Percentiles rank a stretch among this genome's conserved stretches.
Conservation (phyloP, 2,113 vertebrate genomes). For the Notarius lentiginosus region DNA sequence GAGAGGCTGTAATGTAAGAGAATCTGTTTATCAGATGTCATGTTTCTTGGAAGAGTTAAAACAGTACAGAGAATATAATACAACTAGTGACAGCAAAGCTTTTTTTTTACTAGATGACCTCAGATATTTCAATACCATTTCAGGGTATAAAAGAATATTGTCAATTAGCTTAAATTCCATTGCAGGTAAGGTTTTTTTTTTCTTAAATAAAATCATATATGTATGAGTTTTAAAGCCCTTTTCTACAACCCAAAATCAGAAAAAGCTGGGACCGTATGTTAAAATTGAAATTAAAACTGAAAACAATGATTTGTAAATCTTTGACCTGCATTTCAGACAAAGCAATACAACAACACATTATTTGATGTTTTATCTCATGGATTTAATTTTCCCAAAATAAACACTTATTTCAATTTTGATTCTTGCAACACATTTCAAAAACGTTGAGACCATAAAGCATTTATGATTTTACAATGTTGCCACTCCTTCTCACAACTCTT, state of each 20-base stretch:
- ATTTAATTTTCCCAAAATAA: too few relatives aligned
- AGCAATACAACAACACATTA: too few relatives aligned
- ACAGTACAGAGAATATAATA: neutral
- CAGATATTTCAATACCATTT: slow-evolving; percentile 5
- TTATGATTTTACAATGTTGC: too few relatives aligned
- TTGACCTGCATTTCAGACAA: too few relatives aligned
- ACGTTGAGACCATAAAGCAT: too few relatives aligned
- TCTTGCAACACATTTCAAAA: too few relatives aligned
- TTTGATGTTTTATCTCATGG: too few relatives aligned
- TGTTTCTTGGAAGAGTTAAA: slow-evolving; percentile 4
- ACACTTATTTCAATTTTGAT: too few relatives aligned
- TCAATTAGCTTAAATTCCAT: neutral
- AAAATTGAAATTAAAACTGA: too few relatives aligned
- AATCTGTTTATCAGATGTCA: neutral
- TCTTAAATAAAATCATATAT: neutral
- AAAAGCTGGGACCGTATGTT: too few relatives aligned
- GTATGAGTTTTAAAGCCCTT: neutral
- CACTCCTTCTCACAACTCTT: too few relatives aligned
- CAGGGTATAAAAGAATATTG: neutral
- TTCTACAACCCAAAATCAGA: neutral
- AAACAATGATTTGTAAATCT: too few relatives aligned
- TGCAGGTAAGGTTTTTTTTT: neutral
- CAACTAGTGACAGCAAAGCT: neutral
- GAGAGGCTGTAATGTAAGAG: neutral
- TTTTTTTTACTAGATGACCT: slow-evolving; percentile 2